Evolutionary conservation across 1,140 invertebrate genomes (phyloP), one percentile per base, ranked within the genome.

Genomic region (Drosophila leontia): DNA sequence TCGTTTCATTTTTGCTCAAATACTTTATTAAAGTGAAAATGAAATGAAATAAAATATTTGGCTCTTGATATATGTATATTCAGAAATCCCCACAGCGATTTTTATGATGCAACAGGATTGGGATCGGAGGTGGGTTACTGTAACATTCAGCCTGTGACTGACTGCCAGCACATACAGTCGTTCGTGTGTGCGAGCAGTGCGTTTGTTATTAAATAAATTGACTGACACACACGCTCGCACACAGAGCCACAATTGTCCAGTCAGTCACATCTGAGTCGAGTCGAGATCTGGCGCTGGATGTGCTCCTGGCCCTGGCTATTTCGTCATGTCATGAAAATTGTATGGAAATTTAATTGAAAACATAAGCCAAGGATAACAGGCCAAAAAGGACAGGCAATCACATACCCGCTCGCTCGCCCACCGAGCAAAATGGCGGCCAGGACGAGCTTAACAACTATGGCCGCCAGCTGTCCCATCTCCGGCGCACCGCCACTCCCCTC

Each of bases 281-380:
- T 32, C 65, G 75, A 70, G 80, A 47, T 45, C 67, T 72, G 55
- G 68, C 56, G 13, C 34, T 65, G 63, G 55, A 64, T 64, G 55
- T 64, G 61, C 7, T 76, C 55, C 77, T 78, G 84, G 56, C 68
- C 65, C 74, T 81, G 78, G 85, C 81, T 90, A 91, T 83, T 91
- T 87, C 88, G 91, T 91, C 87, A 91, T 87, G 88, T 91, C 87
- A 91, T 91, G 87, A 91, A 91, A 91, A 91, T 91, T 91, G 83
- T 91, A 91, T 91, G 87, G 88, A 91, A 91, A 91, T 91, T 91
- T 91, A 91, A 91, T 91, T 91, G 87, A 91, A 91, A 91, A 91
- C 78, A 91, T 91, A 91, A 91, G 88, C 87, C 88, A 91, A 91
- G 84, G 84, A 87, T 87, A 87, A 87, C 85, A 87, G 84, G 85